Evolutionary conservation across 2,888 invertebrate species (phyloP).

Genomic region (Chorisops tibialis): DNA sequence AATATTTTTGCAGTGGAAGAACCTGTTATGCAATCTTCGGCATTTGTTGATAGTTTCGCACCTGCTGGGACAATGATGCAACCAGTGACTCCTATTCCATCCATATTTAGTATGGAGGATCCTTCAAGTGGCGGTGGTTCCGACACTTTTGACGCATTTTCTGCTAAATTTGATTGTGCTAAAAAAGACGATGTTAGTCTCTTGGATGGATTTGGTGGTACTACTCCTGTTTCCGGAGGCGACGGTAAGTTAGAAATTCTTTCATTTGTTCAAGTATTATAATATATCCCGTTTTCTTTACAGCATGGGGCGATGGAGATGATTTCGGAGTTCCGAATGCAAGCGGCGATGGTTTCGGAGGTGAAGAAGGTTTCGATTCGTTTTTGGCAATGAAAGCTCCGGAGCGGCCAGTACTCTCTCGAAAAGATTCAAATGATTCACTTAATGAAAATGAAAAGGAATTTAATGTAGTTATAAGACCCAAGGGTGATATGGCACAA

Average conservation of each 20-base stretch:
- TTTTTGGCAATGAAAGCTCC: conserved; percentile 79
- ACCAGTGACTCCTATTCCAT: conserved; percentile 31
- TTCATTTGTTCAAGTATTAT: background rate
- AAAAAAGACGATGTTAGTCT: conserved; percentile 51
- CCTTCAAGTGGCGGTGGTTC: conserved; percentile 37
- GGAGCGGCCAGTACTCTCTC: conserved; percentile 41
- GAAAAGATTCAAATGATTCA: conserved; percentile 71
- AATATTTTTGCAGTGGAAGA: conserved; percentile 34
- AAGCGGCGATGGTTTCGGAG: conserved; percentile 59
- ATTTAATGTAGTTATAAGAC: conserved; percentile 73
- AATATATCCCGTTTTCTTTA: background rate
- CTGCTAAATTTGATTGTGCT: conserved; percentile 76
- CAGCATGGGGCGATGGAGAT: conserved; percentile 50
- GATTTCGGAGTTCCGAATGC: conserved; percentile 41
- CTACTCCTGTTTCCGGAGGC: conserved; percentile 41
- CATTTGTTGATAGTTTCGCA: conserved; percentile 35
- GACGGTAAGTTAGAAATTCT: conserved; percentile 50
- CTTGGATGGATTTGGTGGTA: conserved; percentile 47
- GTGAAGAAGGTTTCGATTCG: conserved; percentile 73
- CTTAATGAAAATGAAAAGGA: conserved; percentile 65
- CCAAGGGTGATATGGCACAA: conserved; percentile 50
- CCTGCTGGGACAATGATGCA: conserved; percentile 33
- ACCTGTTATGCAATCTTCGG: conserved; percentile 30
- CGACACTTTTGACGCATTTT: conserved; percentile 82
- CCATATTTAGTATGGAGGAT: conserved; percentile 41